Base-by-base conservation (phyloP, 1,140 invertebrate genomes). In the Lepidurus apus region DNA sequence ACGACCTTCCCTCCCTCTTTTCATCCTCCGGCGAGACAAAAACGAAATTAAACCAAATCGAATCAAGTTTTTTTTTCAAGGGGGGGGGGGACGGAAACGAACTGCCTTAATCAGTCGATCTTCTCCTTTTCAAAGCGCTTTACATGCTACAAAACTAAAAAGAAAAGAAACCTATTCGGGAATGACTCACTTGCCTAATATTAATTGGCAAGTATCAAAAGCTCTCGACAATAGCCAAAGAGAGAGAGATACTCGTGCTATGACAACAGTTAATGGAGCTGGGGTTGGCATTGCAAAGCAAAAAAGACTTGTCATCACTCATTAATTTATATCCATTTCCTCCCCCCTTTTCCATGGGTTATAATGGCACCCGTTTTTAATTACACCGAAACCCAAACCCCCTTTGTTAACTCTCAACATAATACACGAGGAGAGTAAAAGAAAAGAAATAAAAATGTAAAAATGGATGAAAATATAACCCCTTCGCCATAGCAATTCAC, bases 201-300 rank as follows among this genome's bases (percentile, higher is more conserved):
- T 65, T 65, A 65, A 65, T 65, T 65, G 53, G 53, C 53, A 65
- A 11, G 53, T 65, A 65, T 65, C 53, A 21, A 65, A 65, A 65
- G 21, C 53, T 21, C 53, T 65, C 53, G 21, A 7, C 53, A 11
- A 17, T 21, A 21, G 9, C 13, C n/a, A 65, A 65, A 65, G 53
- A 9, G 26, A 9, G 26, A 26, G 34, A 34, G 34, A 34, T 65
- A 65, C 53, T 65, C n/a, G 8, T 65, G 53, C 53, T 65, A 65
- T 17, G 53, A 65, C 9, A 65, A 65, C 53, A 65, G 53, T 65
- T n/a, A 65, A 21, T 65, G 13, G 17, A 65, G 34, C 34, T 4
- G 53, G 21, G 13, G 53, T 13, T 13, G 13, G 13, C 5, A 65
- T n/a, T 17, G n/a, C 8, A n/a, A 65, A 17, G 45, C 45, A 13